phyloP scores from a whole-genome alignment of 2,888 invertebrate genomes.

The Hyposoter dolosus region DNA sequence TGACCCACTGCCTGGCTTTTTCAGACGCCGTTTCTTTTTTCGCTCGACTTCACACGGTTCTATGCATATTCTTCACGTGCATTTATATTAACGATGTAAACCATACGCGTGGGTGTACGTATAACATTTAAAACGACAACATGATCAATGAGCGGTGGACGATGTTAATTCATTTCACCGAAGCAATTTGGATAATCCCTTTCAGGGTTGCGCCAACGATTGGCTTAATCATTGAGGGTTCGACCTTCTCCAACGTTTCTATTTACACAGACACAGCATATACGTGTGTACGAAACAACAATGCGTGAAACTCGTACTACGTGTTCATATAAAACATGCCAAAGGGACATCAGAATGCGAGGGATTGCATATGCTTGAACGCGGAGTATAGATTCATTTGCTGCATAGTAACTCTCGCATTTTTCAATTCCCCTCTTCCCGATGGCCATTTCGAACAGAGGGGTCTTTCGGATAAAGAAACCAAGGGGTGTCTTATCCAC shows the following conservation, averaged over 20 bases:
- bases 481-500: constrained; percentile 8
- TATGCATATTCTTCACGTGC: constrained; percentile 12
- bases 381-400: constrained; percentile 41
- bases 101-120: constrained; percentile 3
- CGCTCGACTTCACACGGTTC: constrained; percentile 20
- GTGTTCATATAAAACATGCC: constrained; percentile 75
- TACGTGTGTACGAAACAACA: constrained; percentile 13
- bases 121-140: constrained; percentile 71
- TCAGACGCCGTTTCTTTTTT: constrained; percentile 34
- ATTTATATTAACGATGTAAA: background rate
- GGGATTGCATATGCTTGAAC: constrained; percentile 78
- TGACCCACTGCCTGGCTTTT: constrained; percentile 31
- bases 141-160: constrained; percentile 73
- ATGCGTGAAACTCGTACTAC: constrained; percentile 67
- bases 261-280: background rate
- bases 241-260: constrained; percentile 28
- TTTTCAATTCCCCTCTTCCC: background rate
- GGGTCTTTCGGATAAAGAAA: constrained; percentile 24
- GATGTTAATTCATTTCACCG: constrained; percentile 83
- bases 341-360: constrained; percentile 63
- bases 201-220: constrained; percentile 76
- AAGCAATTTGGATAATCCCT: constrained; percentile 83
- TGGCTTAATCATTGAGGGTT: constrained; percentile 80
- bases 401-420: constrained; percentile 25
- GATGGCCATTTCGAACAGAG: constrained; percentile 38